Base-by-base conservation (phyloP, 2,113 vertebrate species). In the Bujurquina vittata region DNA sequence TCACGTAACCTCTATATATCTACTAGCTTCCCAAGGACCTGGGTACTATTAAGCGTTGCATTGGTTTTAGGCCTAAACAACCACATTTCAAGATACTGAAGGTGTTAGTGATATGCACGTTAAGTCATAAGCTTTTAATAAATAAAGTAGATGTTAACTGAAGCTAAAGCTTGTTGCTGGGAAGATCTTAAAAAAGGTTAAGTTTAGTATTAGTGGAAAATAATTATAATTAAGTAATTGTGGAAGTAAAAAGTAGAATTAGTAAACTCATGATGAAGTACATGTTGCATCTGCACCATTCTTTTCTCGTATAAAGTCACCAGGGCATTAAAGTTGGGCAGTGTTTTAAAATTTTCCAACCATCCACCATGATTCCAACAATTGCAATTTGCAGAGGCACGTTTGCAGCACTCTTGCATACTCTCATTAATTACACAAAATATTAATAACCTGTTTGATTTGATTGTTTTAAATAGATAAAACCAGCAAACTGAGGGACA, bases 311-410 rank as follows among this genome's bases (percentile, higher is more conserved):
- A 14, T 43, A 14, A 43, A 43, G 40, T 46, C 43, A 46, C 10
- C 15, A 46, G 43, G 11, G 23, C 43, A 31, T 69, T 29, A 18
- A 67, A 8, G 63, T 18, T 49, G 65, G 65, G 29, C 23, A 20
- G 49, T 2, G 52, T 69, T 69, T 69, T 20, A 69, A 69, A 0
- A 8, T 0, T 31, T 69, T 0, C 65, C 4, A 67, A 46, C 8
- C 22, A 67, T 46, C 10, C 37, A 67, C 14, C 15, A 23, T 14
- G n/a, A 65, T 65, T 65, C 43, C 61, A 40, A 2, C 6, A 43
- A 43, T 0, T 65, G 22, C 4, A 54, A 18, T 56, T 23, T 12
- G 55, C 54, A 23, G 1, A 1, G 65, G 23, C 23, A 0, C 29
- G 23, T 69, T 69, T 43, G 37, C 23, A 49, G 5, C 65, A 29